Conservation (phyloP, 2,888 invertebrate genomes). For the Leucozona laternaria region DNA sequence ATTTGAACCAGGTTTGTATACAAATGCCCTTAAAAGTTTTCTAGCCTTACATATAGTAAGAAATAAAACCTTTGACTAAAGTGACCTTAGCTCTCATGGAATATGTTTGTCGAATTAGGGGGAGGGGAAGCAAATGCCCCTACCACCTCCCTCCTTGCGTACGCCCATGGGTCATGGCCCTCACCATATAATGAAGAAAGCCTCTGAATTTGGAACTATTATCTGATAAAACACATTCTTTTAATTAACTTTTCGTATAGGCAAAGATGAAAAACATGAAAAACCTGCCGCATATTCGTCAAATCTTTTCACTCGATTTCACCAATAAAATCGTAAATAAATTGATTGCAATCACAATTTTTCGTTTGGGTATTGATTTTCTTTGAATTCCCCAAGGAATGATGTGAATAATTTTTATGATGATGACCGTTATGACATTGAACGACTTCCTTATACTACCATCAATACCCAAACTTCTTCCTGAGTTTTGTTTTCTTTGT, state of each 20-base stretch:
- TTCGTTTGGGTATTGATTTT: constrained; percentile 40
- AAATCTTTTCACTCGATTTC: constrained; percentile 44
- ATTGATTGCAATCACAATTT: constrained; percentile 60
- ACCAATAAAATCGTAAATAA: constrained; percentile 63
- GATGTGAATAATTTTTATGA: constrained; percentile 57
- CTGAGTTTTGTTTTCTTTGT: not conserved
- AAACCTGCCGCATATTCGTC: not conserved
- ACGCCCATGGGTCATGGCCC: no score
- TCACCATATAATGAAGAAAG: no score
- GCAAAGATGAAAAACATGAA: not conserved
- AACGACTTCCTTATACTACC: not conserved
- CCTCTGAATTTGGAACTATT: no score
- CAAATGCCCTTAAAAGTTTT: no score
- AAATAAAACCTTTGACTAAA: no score
- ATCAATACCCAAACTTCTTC: not conserved
- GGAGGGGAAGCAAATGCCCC: no score
- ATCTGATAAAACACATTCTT: no score
- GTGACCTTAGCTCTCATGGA: no score
- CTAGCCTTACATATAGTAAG: no score
- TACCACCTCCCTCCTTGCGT: no score
- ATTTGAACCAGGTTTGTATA: no score
- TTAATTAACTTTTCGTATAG: not conserved
- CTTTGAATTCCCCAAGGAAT: constrained; percentile 44
- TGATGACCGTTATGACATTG: constrained; percentile 48
- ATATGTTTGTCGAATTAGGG: no score